Evolutionary conservation across 2,113 vertebrate genomes (phyloP).

Genomic region (Ondatra zibethicus): DNA sequence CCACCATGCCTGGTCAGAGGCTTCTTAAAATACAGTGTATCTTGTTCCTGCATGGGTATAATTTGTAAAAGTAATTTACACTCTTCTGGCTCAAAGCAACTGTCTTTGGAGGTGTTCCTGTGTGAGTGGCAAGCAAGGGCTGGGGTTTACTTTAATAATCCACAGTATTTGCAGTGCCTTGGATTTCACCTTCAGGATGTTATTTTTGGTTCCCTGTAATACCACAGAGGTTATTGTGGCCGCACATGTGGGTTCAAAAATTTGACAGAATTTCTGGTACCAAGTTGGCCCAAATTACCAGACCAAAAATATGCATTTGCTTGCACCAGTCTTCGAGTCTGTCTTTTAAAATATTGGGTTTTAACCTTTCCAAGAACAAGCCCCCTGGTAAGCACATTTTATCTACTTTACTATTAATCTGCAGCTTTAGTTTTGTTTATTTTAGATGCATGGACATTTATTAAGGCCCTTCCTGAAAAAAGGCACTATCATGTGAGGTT

Average conservation of each 20-base stretch:
- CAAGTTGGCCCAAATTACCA: constrained; percentile 47
- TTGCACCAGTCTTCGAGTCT: constrained; percentile 41
- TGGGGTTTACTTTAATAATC: constrained; percentile 64
- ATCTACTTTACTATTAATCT: neutral
- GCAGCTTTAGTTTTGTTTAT: constrained; percentile 7
- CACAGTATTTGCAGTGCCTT: constrained; percentile 5
- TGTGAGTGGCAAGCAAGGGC: neutral
- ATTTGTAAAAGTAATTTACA: neutral
- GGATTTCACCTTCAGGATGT: constrained; percentile 57
- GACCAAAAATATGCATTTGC: constrained; percentile 29
- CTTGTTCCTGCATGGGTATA: neutral
- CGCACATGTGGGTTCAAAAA: constrained; percentile 52
- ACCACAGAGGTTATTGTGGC: constrained; percentile 62
- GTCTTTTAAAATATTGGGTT: constrained; percentile 44
- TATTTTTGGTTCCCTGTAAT: constrained; percentile 69
- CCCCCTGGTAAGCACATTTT: constrained; percentile 1
- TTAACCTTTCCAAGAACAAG: constrained; percentile 22
- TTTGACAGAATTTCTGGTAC: constrained; percentile 33
- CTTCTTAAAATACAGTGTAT: constrained; percentile 34
- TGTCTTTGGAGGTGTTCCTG: neutral
- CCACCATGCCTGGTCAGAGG: neutral
- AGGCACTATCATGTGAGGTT: neutral
- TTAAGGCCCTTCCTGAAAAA: neutral
- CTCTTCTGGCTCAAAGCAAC: neutral
- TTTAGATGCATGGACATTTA: constrained; percentile 12